A percentile compares a stretch with the other conserved stretches of the same genome.
Conservation (phyloP, 37 sponge, comb jelly and placozoan species). For the Beroe ovata region DNA sequence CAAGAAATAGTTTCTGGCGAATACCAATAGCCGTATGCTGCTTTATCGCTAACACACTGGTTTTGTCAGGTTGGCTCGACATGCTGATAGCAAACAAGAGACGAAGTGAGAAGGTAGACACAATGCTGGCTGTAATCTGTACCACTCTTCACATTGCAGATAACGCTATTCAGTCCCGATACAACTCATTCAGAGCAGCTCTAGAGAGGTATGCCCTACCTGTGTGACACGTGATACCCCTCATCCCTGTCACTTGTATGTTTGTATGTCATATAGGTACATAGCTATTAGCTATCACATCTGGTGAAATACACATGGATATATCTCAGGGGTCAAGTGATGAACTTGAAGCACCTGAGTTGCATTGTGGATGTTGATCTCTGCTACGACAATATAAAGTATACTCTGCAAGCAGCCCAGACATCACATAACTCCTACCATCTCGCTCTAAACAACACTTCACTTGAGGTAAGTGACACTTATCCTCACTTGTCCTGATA, state of each 20-base stretch:
- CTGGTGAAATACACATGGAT: too few species aligned
- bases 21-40: too few species aligned
- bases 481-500: too few species aligned
- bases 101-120: slow-evolving; percentile 77
- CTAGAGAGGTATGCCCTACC: slow-evolving; percentile 88
- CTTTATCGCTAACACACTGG: too few species aligned
- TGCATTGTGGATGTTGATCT: slow-evolving; percentile 89
- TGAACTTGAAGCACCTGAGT: slow-evolving; percentile 86
- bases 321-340: slow-evolving; percentile 84
- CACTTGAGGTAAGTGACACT: slow-evolving; percentile 75
- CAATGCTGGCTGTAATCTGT: slow-evolving; percentile 85
- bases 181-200: slow-evolving; percentile 84
- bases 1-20: too few species aligned
- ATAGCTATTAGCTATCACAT: too few species aligned
- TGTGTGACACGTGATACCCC: neutral
- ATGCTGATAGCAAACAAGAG: slow-evolving; percentile 86
- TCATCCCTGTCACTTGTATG: neutral
- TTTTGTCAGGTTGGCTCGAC: slow-evolving; percentile 83
- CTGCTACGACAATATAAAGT: slow-evolving; percentile 81
- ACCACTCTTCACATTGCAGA: slow-evolving; percentile 87
- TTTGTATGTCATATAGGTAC: too few species aligned
- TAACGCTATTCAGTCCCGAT: slow-evolving; percentile 83
- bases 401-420: slow-evolving; percentile 76
- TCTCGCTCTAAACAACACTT: slow-evolving; percentile 81
- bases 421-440: slow-evolving; percentile 69